phyloP scores from a whole-genome alignment of 1,140 invertebrate species.

The Aphaenogaster rudis region DNA sequence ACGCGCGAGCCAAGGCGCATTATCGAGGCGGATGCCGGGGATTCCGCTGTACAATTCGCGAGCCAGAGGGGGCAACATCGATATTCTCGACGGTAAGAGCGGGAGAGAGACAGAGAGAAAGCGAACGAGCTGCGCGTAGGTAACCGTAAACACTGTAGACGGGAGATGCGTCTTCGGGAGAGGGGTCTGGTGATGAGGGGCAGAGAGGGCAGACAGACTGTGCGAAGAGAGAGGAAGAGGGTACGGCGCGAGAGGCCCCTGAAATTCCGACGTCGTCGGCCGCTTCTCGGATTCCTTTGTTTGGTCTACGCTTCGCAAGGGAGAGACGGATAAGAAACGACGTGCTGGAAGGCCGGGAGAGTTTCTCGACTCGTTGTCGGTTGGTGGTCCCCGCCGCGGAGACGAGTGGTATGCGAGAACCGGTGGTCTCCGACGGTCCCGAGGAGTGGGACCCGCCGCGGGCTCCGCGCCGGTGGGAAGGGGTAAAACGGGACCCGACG shows the following conservation, averaged over 20 bases:
- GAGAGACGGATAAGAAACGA: conserved; percentile 76
- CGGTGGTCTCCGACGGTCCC: conserved; percentile 49
- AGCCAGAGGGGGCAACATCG: conserved; percentile 52
- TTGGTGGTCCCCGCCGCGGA: conserved; percentile 77
- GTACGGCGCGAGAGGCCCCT: conserved; percentile 47
- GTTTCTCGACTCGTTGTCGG: conserved; percentile 76
- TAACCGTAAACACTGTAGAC: conserved; percentile 16
- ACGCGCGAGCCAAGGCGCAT: conserved; percentile 52
- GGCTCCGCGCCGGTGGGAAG: conserved; percentile 21
- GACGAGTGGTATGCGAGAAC: conserved; percentile 76
- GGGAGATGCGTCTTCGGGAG: neutral
- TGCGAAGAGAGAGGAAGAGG: neutral
- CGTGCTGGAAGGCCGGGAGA: conserved; percentile 71
- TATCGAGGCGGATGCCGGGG: conserved; percentile 49
- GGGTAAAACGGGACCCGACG: conserved; percentile 46
- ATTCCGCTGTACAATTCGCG: conserved; percentile 62
- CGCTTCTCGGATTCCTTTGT: conserved; percentile 77
- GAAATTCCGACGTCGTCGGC: conserved; percentile 70
- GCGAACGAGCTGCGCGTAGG: conserved; percentile 12
- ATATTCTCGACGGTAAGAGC: conserved; percentile 27
- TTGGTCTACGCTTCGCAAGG: conserved; percentile 75
- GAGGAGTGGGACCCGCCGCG: conserved; percentile 19
- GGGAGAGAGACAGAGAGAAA: conserved; percentile 38
- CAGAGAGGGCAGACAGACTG: neutral
- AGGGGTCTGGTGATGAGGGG: neutral